Conservation (phyloP, 2,113 vertebrate genomes). For the Perccottus glenii region DNA sequence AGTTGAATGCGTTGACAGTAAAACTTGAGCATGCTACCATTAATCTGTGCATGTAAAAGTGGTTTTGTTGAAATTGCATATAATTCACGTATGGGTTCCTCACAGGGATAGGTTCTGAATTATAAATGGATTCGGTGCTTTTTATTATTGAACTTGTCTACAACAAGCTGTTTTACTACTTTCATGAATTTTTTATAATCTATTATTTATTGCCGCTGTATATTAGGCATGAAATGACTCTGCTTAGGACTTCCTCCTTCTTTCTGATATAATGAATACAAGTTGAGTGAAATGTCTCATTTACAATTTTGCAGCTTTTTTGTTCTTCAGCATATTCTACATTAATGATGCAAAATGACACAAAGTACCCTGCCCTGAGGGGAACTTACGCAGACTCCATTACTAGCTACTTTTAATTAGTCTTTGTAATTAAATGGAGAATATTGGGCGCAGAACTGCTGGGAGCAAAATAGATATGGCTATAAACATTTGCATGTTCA, state of each 20-base stretch:
- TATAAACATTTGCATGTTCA: conserved; percentile 65
- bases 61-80: background rate
- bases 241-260: conserved; percentile 24
- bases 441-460: conserved; percentile 55
- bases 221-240: conserved; percentile 54
- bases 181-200: conserved; percentile 64
- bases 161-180: conserved; percentile 61
- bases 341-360: conserved; percentile 74
- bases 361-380: conserved; percentile 53
- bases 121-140: conserved; percentile 40
- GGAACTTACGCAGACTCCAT: conserved; percentile 65
- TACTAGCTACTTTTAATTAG: conserved; percentile 78
- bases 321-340: conserved; percentile 55
- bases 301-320: conserved; percentile 59
- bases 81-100: conserved; percentile 9
- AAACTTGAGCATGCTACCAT: background rate
- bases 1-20: background rate
- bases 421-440: conserved; percentile 74
- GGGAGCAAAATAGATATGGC: conserved; percentile 64
- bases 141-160: conserved; percentile 55
- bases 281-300: conserved; percentile 61
- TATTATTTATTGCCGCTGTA: conserved; percentile 48
- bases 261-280: conserved; percentile 56
- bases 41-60: conserved; percentile 15
- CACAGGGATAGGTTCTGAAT: conserved; percentile 19